A percentile compares a stretch with the other conserved stretches of the same genome.
These are phyloP conservation scores for Prionace glauca DNA, from an alignment of 2,797 vertebrate species.

Conservation along the genomic window DNA sequence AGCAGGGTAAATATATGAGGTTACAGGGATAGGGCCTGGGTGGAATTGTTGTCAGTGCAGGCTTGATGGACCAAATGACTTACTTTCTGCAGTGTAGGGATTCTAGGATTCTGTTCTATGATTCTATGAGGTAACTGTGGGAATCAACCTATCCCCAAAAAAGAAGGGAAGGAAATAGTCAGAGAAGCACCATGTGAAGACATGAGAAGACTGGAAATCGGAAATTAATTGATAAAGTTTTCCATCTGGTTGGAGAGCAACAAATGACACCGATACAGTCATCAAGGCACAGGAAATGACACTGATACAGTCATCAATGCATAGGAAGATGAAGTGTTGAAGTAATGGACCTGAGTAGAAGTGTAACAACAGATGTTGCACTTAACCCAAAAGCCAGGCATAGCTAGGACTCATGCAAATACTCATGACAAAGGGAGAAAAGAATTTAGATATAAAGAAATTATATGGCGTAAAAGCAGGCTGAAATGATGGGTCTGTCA, in stretches of 20 bases:
- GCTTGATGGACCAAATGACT: too few relatives aligned
- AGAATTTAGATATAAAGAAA: neutral
- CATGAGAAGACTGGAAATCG: neutral
- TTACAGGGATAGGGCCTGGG: too few relatives aligned
- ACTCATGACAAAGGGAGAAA: neutral
- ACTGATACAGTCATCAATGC: neutral
- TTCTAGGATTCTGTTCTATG: too few relatives aligned
- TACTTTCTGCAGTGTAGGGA: too few relatives aligned
- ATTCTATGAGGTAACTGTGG: too few relatives aligned
- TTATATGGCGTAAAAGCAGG: neutral
- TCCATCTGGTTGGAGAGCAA: neutral
- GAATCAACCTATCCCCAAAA: too few relatives aligned
- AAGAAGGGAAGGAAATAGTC: neutral
- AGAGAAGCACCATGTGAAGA: neutral
- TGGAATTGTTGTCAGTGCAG: too few relatives aligned
- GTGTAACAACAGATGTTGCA: neutral
- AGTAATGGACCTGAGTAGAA: neutral
- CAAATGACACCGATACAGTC: neutral
- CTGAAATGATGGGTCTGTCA: neutral
- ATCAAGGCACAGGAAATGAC: neutral
- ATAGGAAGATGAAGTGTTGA: neutral
- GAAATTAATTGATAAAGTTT: neutral
- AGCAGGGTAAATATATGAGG: too few relatives aligned
- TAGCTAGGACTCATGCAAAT: neutral
- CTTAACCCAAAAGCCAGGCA: neutral